These are phyloP conservation scores for Hydrotaea cyrtoneurina DNA, from an alignment of 2,888 invertebrate species.

Conservation along the genomic window DNA sequence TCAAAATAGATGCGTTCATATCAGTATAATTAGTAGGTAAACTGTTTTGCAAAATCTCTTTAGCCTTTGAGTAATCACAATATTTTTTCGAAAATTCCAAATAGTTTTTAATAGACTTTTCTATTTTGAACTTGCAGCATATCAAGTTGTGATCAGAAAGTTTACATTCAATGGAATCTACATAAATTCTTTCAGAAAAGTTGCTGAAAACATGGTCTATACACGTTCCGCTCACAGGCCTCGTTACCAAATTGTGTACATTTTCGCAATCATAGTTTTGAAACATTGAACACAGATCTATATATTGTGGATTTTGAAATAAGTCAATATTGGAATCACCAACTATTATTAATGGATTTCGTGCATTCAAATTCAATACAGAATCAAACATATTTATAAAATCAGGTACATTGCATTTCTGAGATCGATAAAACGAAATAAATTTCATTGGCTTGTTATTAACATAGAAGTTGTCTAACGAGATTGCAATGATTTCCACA, in stretches of 20 bases:
- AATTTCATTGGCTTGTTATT: constrained; percentile 10
- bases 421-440: constrained; percentile 38
- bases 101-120: too few relatives aligned
- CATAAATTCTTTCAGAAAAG: background rate
- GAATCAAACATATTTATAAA: constrained; percentile 18
- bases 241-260: constrained; percentile 25
- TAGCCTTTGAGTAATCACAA: background rate
- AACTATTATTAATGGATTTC: constrained; percentile 28
- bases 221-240: constrained; percentile 18
- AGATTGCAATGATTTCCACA: constrained; percentile 23
- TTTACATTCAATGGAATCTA: constrained; percentile 17
- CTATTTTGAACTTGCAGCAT: background rate
- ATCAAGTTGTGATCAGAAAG: constrained; percentile 36
- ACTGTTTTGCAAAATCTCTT: background rate
- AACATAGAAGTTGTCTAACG: constrained; percentile 26
- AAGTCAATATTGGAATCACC: constrained; percentile 46
- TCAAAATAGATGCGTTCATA: background rate
- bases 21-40: constrained; percentile 7
- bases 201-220: constrained; percentile 36
- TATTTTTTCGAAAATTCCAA: background rate
- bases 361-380: background rate
- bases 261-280: constrained; percentile 34
- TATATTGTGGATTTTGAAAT: background rate
- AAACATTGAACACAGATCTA: background rate
- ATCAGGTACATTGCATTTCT: constrained; percentile 10